phyloP scores from a whole-genome alignment of 2,797 vertebrate genomes.

The Pelochelys cantorii region DNA sequence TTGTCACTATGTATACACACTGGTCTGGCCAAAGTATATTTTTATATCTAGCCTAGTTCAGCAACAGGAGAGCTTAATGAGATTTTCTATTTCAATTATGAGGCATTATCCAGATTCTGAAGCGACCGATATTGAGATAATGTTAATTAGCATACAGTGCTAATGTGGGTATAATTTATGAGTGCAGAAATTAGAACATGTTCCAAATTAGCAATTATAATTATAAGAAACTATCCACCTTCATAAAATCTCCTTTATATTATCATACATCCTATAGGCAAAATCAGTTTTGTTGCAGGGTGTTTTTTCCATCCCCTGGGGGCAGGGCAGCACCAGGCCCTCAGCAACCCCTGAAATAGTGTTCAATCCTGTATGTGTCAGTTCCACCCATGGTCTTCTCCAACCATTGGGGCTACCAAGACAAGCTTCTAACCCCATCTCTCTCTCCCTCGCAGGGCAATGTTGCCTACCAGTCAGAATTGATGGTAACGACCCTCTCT shows the following conservation, averaged over 20 bases:
- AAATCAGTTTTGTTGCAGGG: neutral
- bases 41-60: neutral
- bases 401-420: no score
- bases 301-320: no score
- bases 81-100: slow-evolving; percentile 39
- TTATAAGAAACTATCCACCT: neutral
- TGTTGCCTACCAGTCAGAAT: no score
- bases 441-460: no score
- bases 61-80: slow-evolving; percentile 23
- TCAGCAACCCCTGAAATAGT: no score
- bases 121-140: slow-evolving; percentile 28
- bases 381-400: no score
- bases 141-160: slow-evolving; percentile 51
- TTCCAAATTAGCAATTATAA: slow-evolving; percentile 21
- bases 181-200: slow-evolving; percentile 38
- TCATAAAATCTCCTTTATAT: neutral
- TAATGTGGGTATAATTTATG: slow-evolving; percentile 37
- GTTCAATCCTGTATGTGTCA: no score
- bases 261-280: slow-evolving; percentile 29
- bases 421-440: no score
- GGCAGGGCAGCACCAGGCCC: no score
- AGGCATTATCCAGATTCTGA: slow-evolving; percentile 22
- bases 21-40: neutral
- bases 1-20: neutral
- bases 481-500: no score